Percentiles rank a stretch among this genome's conserved stretches.
These are phyloP conservation scores for Pangasius mekongensis DNA, from an alignment of 2,797 vertebrate genomes.

Conservation along the genomic window DNA sequence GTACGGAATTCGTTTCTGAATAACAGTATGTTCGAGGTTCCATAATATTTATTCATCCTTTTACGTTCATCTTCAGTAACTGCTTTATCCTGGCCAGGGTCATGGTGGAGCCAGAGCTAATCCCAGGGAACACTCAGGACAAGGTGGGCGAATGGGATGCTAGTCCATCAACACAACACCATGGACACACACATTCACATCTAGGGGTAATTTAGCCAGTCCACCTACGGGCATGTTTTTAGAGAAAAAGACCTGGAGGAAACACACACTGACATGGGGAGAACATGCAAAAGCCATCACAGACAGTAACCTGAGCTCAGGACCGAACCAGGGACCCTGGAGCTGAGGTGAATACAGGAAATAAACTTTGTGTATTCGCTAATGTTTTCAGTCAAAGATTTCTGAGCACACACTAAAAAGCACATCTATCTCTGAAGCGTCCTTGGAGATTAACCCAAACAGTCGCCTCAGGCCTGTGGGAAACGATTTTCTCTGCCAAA, in stretches of 20 bases:
- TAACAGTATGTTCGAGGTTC: not conserved
- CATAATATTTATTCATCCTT: not conserved
- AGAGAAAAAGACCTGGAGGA: not conserved
- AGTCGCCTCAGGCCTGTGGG: conserved; percentile 45
- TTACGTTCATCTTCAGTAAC: not conserved
- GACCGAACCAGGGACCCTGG: not conserved
- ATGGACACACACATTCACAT: not conserved
- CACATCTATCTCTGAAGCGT: conserved; percentile 20
- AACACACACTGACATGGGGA: not conserved
- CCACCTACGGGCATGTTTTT: not conserved
- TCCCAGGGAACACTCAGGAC: not conserved
- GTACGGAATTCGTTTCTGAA: not conserved
- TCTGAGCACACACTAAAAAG: not conserved
- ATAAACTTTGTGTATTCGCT: not conserved
- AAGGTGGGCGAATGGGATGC: not conserved
- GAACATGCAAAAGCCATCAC: not conserved
- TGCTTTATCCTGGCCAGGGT: not conserved
- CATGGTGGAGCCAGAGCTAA: not conserved
- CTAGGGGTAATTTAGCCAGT: not conserved
- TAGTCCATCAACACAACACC: not conserved
- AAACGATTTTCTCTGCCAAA: conserved; percentile 41
- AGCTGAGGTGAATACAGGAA: not conserved
- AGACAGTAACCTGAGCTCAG: not conserved
- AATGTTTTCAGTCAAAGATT: conserved; percentile 10
- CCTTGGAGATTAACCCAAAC: conserved; percentile 48